These are phyloP conservation scores for Amiota mariae DNA, from an alignment of 2,888 invertebrate genomes.

Conservation along the genomic window DNA sequence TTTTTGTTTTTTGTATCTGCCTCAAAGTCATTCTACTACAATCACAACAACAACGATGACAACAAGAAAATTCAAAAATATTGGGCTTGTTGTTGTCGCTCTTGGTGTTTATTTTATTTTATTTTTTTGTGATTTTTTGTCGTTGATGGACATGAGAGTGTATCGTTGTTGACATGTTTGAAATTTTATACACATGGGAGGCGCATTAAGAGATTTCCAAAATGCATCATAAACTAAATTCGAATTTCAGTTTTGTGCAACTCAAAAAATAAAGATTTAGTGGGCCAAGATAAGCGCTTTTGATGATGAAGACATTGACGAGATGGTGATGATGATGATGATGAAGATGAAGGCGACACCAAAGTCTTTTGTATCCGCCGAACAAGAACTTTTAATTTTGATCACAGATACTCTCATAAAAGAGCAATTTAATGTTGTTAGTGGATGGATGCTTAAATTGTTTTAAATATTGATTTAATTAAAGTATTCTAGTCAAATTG, in stretches of 20 bases:
- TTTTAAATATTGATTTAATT: slow-evolving; percentile 22
- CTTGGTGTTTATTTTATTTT: slow-evolving; percentile 12
- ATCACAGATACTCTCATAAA: not conserved
- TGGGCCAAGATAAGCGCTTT: slow-evolving; percentile 8
- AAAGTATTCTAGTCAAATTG: not conserved
- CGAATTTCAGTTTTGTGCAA: slow-evolving; percentile 22
- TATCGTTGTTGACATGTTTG: slow-evolving; percentile 64
- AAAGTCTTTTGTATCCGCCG: not conserved
- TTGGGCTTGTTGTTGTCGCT: not conserved
- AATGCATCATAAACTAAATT: slow-evolving; percentile 31
- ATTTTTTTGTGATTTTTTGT: slow-evolving; percentile 20
- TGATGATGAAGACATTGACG: no score
- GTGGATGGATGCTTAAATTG: slow-evolving; percentile 24
- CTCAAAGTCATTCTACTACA: slow-evolving; percentile 2
- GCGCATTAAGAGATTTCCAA: slow-evolving; percentile 60
- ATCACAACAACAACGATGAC: slow-evolving; percentile 1
- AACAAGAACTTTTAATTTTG: not conserved
- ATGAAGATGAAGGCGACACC: slow-evolving; percentile 33
- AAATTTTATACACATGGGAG: slow-evolving; percentile 64
- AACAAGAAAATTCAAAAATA: not conserved
- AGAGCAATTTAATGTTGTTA: not conserved
- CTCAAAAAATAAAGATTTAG: no score
- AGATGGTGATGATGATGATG: slow-evolving; percentile 26
- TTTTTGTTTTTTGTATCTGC: not conserved
- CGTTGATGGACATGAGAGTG: slow-evolving; percentile 64